These are phyloP conservation scores for Drosophila burlai DNA, from an alignment of 1,140 invertebrate genomes.

Conservation along the genomic window DNA sequence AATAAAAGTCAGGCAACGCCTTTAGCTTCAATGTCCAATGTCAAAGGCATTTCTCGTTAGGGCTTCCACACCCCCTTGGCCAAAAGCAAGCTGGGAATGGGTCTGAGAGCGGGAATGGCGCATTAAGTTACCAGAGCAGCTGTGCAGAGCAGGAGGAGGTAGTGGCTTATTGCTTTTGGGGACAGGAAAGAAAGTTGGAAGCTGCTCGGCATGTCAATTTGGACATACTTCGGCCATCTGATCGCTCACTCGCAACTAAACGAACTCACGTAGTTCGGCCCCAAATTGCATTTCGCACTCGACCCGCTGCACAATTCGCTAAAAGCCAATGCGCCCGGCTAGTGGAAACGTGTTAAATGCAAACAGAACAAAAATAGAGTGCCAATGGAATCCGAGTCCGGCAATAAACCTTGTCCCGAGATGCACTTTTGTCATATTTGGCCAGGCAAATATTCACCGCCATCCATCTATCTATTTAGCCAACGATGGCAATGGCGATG, in stretches of 20 bases:
- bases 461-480: conserved; percentile 48
- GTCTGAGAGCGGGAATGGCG: conserved; percentile 7
- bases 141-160: conserved; percentile 2
- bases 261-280: conserved; percentile 71
- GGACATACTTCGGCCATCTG: conserved; percentile 23
- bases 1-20: conserved; percentile 64
- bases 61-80: conserved; percentile 1
- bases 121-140: conserved; percentile 62
- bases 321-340: conserved; percentile 36
- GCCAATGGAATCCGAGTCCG: background rate
- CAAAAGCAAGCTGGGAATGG: conserved; percentile 16
- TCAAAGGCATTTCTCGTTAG: conserved; percentile 60
- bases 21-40: conserved; percentile 41
- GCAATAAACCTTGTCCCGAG: conserved; percentile 26
- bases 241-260: conserved; percentile 62
- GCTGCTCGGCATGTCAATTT: conserved; percentile 63
- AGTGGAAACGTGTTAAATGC: conserved; percentile 72
- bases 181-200: conserved; percentile 44
- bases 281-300: conserved; percentile 77
- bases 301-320: conserved; percentile 72
- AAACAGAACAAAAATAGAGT: conserved; percentile 40
- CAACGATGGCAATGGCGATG: conserved; percentile 7
- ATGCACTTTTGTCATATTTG: conserved; percentile 46
- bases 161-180: conserved; percentile 55
- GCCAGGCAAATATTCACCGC: conserved; percentile 22